Base-by-base conservation (phyloP, 2,797 vertebrate species). In the Emys orbicularis region DNA sequence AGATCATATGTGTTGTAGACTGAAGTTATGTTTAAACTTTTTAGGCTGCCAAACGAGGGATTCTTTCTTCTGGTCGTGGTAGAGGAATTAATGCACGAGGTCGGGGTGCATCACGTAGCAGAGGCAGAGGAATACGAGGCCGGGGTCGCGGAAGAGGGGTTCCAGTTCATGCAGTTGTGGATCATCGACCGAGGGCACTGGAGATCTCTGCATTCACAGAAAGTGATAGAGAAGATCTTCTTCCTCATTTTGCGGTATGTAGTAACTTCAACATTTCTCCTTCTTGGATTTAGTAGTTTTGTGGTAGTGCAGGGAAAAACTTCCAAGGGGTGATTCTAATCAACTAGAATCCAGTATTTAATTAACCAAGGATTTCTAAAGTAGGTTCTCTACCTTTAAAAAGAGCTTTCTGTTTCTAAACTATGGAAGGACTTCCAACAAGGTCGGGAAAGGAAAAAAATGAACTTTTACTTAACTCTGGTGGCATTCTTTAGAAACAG, bases 191-290 rank as follows among this genome's bases (percentile, higher is more conserved):
- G 52, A 97, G 99, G 77, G 99, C 99, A 2, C 94, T 99, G 97
- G 98, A 99, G 94, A 99, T 99, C 96, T 99, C 98, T 61, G 99
- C 99, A 1, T 99, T 99, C 95, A 98, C 97, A 0, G 99, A 99
- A 72, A 97, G 98, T 0, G 99, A 99, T 90, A 98, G 99, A 74
- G 99, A 99, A 65, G 99, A 99, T 93, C 97, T 99, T 93, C 98
- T 99, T 93, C 99, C 99, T 93, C 99, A 99, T 96, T 99, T 99
- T 98, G 99, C 99, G 98, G 99, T 99, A 99, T 99, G 99, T 98
- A 92, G 41, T 77, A 87, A 1, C 47, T 90, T 61, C 44, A 8
- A 16, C 41, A 59, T 4, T 87, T 61, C 56, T 83, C 3, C 19
- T 65, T 56, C 85, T 57, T 52, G 37, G 18, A 2, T 81, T 6